Percentiles rank a stretch among this genome's conserved stretches.
These are phyloP conservation scores for Pseudomugil gertrudae DNA, from an alignment of 2,797 vertebrate genomes.

Conservation along the genomic window DNA sequence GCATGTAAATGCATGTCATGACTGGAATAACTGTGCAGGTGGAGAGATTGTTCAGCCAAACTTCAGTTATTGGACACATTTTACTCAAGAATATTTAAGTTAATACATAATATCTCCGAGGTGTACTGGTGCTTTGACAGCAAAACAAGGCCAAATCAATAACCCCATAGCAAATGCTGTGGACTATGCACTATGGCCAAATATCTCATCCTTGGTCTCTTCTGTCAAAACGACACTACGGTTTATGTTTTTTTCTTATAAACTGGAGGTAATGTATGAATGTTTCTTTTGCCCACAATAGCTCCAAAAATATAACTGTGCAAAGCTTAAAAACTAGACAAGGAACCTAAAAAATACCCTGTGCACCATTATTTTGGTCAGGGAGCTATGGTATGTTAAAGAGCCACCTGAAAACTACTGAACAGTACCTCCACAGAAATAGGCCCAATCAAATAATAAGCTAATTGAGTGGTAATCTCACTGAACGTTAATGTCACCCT, in stretches of 20 bases:
- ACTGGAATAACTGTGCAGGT: too few relatives aligned
- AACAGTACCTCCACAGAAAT: neutral
- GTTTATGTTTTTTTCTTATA: too few relatives aligned
- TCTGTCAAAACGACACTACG: too few relatives aligned
- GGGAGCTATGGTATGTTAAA: neutral
- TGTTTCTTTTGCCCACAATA: constrained; percentile 41
- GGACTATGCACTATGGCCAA: too few relatives aligned
- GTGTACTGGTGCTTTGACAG: neutral
- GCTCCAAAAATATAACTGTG: constrained; percentile 33
- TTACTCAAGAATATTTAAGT: too few relatives aligned
- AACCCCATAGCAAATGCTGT: too few relatives aligned
- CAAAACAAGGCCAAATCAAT: constrained; percentile 21
- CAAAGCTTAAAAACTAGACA: constrained; percentile 28
- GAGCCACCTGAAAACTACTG: neutral
- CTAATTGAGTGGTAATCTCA: neutral
- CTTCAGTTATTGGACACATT: too few relatives aligned
- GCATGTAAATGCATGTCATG: too few relatives aligned
- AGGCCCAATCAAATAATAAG: constrained; percentile 1
- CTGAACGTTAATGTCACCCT: neutral
- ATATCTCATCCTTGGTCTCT: too few relatives aligned
- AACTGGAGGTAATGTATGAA: neutral
- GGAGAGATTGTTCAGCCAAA: too few relatives aligned
- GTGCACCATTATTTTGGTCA: constrained; percentile 24
- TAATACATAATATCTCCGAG: too few relatives aligned
- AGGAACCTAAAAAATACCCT: constrained; percentile 13